phyloP scores from a whole-genome alignment of 2,797 vertebrate species.

The Crax fasciolata region DNA sequence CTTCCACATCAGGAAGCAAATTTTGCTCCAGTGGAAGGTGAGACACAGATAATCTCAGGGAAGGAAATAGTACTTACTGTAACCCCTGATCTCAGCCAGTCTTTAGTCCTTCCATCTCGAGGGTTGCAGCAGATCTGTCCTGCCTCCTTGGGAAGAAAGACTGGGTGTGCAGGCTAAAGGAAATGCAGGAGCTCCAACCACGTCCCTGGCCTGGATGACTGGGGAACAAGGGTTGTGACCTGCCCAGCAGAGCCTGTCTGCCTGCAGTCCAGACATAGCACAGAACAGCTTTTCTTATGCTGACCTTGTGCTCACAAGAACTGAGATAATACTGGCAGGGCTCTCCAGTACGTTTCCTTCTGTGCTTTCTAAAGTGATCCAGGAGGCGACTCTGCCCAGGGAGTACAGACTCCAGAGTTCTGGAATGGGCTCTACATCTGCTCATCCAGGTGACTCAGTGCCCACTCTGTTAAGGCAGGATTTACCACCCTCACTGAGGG shows the following conservation, averaged over 20 bases:
- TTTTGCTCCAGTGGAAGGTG: neutral
- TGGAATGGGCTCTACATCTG: neutral
- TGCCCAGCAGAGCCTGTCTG: neutral
- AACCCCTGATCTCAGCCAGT: neutral
- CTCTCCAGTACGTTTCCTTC: neutral
- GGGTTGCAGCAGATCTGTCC: neutral
- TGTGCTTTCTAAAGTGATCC: neutral
- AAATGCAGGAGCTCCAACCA: neutral
- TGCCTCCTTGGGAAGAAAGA: neutral
- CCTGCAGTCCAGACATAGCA: slow-evolving; percentile 22
- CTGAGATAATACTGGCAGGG: neutral
- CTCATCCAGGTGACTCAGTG: neutral
- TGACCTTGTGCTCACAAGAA: neutral
- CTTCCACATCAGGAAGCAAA: neutral
- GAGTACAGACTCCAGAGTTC: neutral
- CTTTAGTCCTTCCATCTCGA: neutral
- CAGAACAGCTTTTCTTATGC: neutral
- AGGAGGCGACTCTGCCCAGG: neutral
- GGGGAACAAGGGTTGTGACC: neutral
- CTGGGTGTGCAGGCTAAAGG: neutral
- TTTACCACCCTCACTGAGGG: neutral
- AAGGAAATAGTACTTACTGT: neutral
- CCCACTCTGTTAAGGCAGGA: neutral
- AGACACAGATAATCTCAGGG: neutral
- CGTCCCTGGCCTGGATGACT: neutral